These are phyloP conservation scores for Sebastolobus alascanus DNA, from an alignment of 2,797 vertebrate genomes.

Conservation along the genomic window DNA sequence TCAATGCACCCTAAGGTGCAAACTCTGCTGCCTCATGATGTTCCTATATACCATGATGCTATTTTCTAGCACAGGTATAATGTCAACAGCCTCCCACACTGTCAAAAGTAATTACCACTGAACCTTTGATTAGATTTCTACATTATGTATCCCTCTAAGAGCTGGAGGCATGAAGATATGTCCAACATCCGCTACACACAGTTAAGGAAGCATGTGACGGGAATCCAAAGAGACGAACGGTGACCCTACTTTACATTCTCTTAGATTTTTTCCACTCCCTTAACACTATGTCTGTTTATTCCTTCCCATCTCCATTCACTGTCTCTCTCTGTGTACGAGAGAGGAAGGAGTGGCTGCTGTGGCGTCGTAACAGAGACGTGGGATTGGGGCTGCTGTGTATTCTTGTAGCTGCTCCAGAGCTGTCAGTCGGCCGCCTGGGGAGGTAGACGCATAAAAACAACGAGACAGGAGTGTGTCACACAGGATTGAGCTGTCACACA, in stretches of 20 bases:
- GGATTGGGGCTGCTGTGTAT: conserved; percentile 28
- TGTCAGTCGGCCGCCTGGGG: conserved; percentile 65
- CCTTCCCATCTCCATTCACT: background rate
- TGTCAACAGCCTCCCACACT: background rate
- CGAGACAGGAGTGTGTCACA: conserved; percentile 64
- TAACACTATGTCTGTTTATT: conserved; percentile 7
- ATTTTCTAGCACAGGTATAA: background rate
- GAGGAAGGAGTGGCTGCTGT: conserved; percentile 47
- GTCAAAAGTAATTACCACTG: background rate
- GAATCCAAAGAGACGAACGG: conserved; percentile 25
- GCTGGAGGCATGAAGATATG: background rate
- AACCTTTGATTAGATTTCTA: conserved; percentile 17
- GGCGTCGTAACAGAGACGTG: conserved; percentile 39
- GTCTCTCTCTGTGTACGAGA: conserved; percentile 41
- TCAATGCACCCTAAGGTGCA: conserved; percentile 1
- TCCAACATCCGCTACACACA: background rate
- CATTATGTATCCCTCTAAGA: background rate
- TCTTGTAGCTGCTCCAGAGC: conserved; percentile 50
- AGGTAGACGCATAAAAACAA: conserved; percentile 60
- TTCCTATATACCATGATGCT: background rate
- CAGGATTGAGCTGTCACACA: conserved; percentile 77
- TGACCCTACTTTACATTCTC: conserved; percentile 24
- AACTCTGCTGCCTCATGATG: background rate
- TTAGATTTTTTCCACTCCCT: background rate
- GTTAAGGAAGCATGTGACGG: background rate